A percentile compares a stretch with the other conserved stretches of the same genome.
Evolutionary conservation across 2,113 vertebrate species (phyloP).

Genomic region (Mustela nigripes): DNA sequence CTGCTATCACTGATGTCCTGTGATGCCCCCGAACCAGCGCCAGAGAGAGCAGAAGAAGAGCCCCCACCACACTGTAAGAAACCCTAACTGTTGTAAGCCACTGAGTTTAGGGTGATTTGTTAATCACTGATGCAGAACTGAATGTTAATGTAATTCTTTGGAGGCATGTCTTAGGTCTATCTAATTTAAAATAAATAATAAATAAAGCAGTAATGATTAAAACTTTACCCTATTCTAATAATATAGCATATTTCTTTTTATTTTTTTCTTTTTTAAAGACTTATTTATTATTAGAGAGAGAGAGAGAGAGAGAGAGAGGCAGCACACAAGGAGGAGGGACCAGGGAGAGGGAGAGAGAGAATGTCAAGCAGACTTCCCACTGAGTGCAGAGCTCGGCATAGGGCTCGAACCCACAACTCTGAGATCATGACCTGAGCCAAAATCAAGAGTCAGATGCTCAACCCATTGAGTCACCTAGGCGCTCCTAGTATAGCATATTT

Average conservation of each 20-base stretch:
- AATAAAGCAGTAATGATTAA: background rate
- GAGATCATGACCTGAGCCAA: background rate
- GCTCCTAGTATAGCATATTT: background rate
- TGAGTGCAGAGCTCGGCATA: background rate
- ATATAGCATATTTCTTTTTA: background rate
- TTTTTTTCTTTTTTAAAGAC: background rate
- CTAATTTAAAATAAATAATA: conserved; percentile 4
- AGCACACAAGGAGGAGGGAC: background rate
- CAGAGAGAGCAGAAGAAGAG: background rate
- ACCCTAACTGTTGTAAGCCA: background rate
- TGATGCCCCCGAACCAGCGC: background rate
- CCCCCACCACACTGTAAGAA: background rate
- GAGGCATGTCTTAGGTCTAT: background rate
- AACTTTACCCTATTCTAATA: background rate
- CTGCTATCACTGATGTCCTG: background rate
- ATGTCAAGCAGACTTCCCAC: background rate
- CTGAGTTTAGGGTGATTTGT: background rate
- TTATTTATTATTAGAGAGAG: background rate
- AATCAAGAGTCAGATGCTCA: background rate
- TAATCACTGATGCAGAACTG: background rate
- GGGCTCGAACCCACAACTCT: background rate
- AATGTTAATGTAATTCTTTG: background rate
- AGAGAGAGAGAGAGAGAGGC: background rate
- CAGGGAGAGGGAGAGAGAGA: background rate
- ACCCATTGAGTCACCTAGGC: background rate